Evolutionary conservation across 2,888 invertebrate species (phyloP), one percentile per base, ranked within the genome.

Genomic region (Agapetus fuscipes): DNA sequence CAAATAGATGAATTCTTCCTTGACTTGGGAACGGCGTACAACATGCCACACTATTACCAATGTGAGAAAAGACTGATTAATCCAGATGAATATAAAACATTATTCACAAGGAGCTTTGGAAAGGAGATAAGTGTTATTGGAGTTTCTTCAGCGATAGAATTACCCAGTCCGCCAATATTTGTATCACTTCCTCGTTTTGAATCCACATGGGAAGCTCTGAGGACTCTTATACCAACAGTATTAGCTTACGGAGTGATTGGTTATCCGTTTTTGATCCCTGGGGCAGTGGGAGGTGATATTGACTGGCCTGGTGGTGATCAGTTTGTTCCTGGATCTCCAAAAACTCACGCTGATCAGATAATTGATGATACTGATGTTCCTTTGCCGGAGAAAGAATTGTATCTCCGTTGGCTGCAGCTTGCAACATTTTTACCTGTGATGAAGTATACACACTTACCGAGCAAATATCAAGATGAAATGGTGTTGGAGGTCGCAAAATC

Each of bases 281-380:
- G 95, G 1, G 85, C 93, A 3, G 88, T 96, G 1, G 96, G 96
- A 0, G 96, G 93, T 0, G 90, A 91, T 52, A 83, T 82, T 28
- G 74, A 78, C 33, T 67, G 80, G 46, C 74, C 78, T 2, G 71
- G 72, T 2, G 65, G 65, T 31, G 67, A 74, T 12, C 75, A 74
- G 42, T 74, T 66, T 53, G 58, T 66, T 46, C 66, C 67, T 33
- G 71, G 60, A 41, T 69, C 72, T 37, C 74, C 65, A 52, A 75
- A 66, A 37, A 62, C 53, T 9, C 47, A 54, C 33, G 65, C 62
- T 25, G 52, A 17, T 58, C 47, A 56, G 53, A 26, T 29, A 48
- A 46, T 62, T 0, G 61, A 66, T 37, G 67, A 66, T 26, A 69
- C 66, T 39, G 65, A 57, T 39, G 66, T 58, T 49, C 64, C 62